Base-by-base conservation (phyloP, 2,797 vertebrate genomes). In the Crenuchus spilurus region DNA sequence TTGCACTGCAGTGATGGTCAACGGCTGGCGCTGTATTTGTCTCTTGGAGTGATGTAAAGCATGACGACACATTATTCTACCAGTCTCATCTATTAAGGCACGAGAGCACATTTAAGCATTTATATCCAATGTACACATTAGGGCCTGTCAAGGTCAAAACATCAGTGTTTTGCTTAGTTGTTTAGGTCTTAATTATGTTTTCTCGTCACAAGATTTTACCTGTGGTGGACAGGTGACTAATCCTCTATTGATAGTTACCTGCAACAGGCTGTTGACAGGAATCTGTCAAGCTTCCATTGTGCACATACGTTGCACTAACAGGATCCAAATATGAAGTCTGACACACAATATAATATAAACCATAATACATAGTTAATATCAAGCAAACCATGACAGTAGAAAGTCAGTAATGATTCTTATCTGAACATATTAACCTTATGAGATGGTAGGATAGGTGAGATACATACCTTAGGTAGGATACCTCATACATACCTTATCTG, bases 401-500 rank as follows among this genome's bases (percentile, higher is more conserved):
- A 37, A 4, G 35, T 37, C 4, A 37, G 10, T 37, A 4, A 10
- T 37, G 35, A n/a, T n/a, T n/a, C n/a, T n/a, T n/a, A n/a, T n/a
- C n/a, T n/a, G n/a, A n/a, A n/a, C n/a, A n/a, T n/a, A n/a, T n/a
- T n/a, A n/a, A n/a, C n/a, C n/a, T n/a, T n/a, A n/a, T n/a, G n/a
- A n/a, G n/a, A n/a, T n/a, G n/a, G n/a, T n/a, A n/a, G n/a, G n/a
- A n/a, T n/a, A n/a, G n/a, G n/a, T n/a, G n/a, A n/a, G n/a, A n/a
- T n/a, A n/a, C n/a, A n/a, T n/a, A n/a, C n/a, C n/a, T n/a, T n/a
- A n/a, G n/a, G n/a, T n/a, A n/a, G n/a, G n/a, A n/a, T n/a, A n/a
- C n/a, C n/a, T n/a, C n/a, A n/a, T n/a, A n/a, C 26, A 72, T 76
- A 87, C 89, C 85, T 86, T 83, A 30, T 85, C 58, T 4, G 77